Conservation (phyloP, 37 sponge, comb jelly and placozoan genomes). For the Spongilla lacustris region DNA sequence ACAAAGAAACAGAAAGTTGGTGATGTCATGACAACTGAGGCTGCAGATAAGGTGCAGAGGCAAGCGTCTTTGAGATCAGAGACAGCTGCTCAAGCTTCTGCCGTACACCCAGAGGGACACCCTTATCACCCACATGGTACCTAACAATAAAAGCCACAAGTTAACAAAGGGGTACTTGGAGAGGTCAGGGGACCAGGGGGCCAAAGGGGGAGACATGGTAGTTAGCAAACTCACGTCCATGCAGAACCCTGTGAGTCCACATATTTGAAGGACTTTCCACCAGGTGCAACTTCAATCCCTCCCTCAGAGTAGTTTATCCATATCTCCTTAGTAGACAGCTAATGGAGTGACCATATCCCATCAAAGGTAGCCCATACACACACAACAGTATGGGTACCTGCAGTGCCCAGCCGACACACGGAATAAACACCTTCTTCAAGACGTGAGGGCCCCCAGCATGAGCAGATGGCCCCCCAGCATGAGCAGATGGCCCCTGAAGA, state of each 20-base stretch:
- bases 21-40: not conserved
- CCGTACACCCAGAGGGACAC: not conserved
- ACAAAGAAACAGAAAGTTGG: not conserved
- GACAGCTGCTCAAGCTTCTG: not conserved
- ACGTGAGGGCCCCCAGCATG: not conserved
- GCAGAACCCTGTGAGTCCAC: not conserved
- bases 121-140: not conserved
- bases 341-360: not conserved
- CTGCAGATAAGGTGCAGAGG: not conserved
- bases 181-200: no score
- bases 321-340: not conserved
- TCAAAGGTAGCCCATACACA: not conserved
- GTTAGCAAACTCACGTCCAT: not conserved
- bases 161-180: not conserved
- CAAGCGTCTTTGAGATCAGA: not conserved
- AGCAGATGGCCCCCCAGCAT: no score
- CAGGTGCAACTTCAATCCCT: not conserved
- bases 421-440: not conserved
- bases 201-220: not conserved
- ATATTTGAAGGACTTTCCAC: not conserved
- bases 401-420: not conserved
- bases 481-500: no score
- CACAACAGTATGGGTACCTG: no score
- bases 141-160: not conserved
- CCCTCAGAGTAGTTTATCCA: not conserved